These are phyloP conservation scores for Somateria mollissima DNA, from an alignment of 2,797 vertebrate genomes.

Conservation along the genomic window DNA sequence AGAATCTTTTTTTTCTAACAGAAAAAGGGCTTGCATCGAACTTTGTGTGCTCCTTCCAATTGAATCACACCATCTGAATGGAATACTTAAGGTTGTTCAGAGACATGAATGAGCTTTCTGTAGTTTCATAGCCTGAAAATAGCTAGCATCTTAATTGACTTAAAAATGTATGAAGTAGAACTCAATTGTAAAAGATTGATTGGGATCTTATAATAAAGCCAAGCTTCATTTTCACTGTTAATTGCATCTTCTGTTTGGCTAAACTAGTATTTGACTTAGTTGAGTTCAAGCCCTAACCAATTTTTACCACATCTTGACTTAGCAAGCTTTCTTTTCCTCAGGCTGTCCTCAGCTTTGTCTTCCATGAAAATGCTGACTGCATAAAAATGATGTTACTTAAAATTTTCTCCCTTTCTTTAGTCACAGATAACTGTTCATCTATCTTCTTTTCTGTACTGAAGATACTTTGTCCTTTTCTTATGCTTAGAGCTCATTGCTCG, in stretches of 20 bases:
- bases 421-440: background rate
- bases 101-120: background rate
- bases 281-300: background rate
- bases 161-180: background rate
- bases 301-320: background rate
- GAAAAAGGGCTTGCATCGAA: background rate
- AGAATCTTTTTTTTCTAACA: background rate
- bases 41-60: background rate
- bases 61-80: slow-evolving; percentile 32
- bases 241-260: background rate
- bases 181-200: background rate
- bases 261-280: background rate
- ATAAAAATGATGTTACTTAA: background rate
- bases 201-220: background rate
- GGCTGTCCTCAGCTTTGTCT: background rate
- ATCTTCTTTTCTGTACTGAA: background rate
- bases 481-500: background rate
- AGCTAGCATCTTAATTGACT: background rate
- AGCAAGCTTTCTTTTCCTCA: background rate
- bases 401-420: background rate
- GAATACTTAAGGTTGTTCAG: background rate
- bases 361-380: slow-evolving; percentile 38
- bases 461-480: background rate
- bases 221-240: background rate
- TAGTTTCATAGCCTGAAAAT: background rate